Evolutionary conservation across 2,113 vertebrate genomes (phyloP), one percentile per base, ranked within the genome.

Genomic region (Gallinago paraguaiae): DNA sequence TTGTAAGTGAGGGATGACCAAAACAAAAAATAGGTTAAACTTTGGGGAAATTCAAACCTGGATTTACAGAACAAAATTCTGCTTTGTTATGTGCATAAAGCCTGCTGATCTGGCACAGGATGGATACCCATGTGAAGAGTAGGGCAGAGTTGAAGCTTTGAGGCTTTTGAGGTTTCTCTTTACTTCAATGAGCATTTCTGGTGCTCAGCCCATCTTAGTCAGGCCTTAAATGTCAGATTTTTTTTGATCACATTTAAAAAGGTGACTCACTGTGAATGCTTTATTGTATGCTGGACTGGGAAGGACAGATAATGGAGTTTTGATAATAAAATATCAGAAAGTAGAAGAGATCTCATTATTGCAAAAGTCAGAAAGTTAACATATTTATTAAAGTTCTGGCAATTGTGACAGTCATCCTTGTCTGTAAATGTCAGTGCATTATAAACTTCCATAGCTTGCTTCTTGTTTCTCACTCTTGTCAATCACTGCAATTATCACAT

Each of bases 351-450:
- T 76, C 28, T 89, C 84, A 93, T 95, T 91, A 92, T 85, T 82
- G 74, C 70, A n/a, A 27, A 17, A 93, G 61, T 84, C 50, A 27
- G 51, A 80, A 94, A 93, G 79, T 88, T 93, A 90, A 92, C 82
- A 71, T 95, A 57, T 87, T 92, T 82, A 85, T 96, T 94, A 57
- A 79, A 92, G 65, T 84, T 92, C 57, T 94, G 86, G 92, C 64
- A 88, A 60, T 7, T 81, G 92, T 90, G 94, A 90, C 65, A 94
- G 91, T 80, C 68, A 75, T 95, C 39, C 76, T 80, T 1, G 30
- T 82, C 85, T 82, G 45, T 67, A 88, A 74, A 93, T 96, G 95
- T 96, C 90, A 96, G 72, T 72, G 37, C 31, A 48, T 83, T 77
- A 84, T 91, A 90, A 95, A 96, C 89, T 76, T 88, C 24, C 50